These are phyloP conservation scores for Ambastaia sidthimunki DNA, from an alignment of 2,797 vertebrate species.

Conservation along the genomic window DNA sequence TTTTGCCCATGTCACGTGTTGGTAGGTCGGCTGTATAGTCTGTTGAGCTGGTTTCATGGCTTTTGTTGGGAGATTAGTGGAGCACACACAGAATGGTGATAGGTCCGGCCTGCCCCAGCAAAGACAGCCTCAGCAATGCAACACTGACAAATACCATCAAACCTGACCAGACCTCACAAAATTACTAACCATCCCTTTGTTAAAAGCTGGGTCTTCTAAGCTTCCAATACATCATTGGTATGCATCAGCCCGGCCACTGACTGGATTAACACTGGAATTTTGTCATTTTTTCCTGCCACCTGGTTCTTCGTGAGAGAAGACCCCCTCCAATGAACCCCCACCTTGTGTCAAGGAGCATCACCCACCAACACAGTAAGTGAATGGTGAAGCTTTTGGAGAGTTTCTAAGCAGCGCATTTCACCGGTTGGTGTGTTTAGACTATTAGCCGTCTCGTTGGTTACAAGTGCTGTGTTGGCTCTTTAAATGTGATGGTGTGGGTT, in stretches of 20 bases:
- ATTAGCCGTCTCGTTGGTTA: neutral
- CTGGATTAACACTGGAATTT: neutral
- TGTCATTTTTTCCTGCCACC: constrained; percentile 9
- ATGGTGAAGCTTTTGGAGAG: constrained; percentile 33
- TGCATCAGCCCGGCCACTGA: constrained; percentile 67
- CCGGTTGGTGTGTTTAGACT: constrained; percentile 25
- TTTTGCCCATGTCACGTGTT: constrained; percentile 81
- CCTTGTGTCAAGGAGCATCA: constrained; percentile 79
- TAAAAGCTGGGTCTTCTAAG: constrained; percentile 18
- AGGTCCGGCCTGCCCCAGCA: constrained; percentile 77
- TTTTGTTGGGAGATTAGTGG: constrained; percentile 89
- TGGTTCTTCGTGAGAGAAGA: constrained; percentile 50
- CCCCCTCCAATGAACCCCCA: constrained; percentile 81
- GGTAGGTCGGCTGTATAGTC: constrained; percentile 78
- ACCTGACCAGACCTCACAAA: constrained; percentile 25
- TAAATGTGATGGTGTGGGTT: constrained; percentile 71
- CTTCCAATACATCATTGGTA: constrained; percentile 63
- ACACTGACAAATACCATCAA: constrained; percentile 48
- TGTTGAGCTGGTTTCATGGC: constrained; percentile 85
- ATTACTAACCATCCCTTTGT: constrained; percentile 9
- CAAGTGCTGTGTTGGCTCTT: constrained; percentile 40
- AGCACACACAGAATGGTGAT: constrained; percentile 84
- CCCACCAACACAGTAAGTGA: constrained; percentile 83
- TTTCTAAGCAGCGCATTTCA: constrained; percentile 26
- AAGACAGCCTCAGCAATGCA: constrained; percentile 77